Base-by-base conservation (phyloP, 1,140 invertebrate species). In the Drosophila sechellia region DNA sequence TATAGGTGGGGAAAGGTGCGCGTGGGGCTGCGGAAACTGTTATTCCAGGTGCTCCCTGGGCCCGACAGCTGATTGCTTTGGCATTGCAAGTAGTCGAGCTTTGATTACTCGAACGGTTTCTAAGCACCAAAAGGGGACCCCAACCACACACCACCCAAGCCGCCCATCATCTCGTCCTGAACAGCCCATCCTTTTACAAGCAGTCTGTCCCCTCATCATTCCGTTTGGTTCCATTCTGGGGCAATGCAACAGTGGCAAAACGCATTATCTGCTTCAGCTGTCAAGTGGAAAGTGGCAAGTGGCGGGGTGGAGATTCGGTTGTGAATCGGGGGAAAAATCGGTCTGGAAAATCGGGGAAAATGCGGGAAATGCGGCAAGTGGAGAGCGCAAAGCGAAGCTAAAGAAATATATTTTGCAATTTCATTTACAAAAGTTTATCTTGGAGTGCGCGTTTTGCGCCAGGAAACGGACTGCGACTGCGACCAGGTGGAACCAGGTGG, bases 401-500 rank as follows among this genome's bases (percentile, higher is more conserved):
- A 60, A 48, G 57, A 72, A 69, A 87, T 58, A 74, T 77, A 87
- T 87, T 87, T 65, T 79, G 79, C 83, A 86, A 86, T 86, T 86
- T 87, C 83, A 87, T 86, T 86, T 86, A 86, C 83, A 86, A 86
- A 86, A 86, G 83, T 86, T 87, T 86, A 86, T 81, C 83, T 76
- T 81, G 75, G 77, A 86, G 83, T 76, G 78, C 78, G 74, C 81
- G 81, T 78, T 78, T 81, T 52, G 63, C 39, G 56, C 40, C 58
- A 58, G 73, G 53, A 56, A 77, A 69, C 58, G 46, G 71, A 45
- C 66, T 48, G 63, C 60, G 65, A 69, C 58, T 37, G 12, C 42
- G 42, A 20, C 42, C 42, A 43, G 42, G 17, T 20, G n/a, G 13
- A 1, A 15, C 50, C 52, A 70, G 66, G 66, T 65, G 43, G n/a